Evolutionary conservation across 2,797 vertebrate genomes (phyloP).

Genomic region (Bucorvus abyssinicus): DNA sequence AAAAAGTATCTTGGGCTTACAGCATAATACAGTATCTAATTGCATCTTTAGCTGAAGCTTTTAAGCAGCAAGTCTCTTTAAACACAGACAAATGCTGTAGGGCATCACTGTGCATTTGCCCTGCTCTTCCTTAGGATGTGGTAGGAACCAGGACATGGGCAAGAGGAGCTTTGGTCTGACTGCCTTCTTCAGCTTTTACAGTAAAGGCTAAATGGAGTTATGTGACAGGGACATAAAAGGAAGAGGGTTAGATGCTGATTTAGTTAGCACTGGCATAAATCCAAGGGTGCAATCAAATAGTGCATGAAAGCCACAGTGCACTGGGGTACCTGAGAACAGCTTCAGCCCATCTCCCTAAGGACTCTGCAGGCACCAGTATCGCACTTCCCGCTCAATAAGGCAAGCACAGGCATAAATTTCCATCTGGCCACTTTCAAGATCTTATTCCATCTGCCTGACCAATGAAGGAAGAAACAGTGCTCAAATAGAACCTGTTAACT

Average conservation of each 20-base stretch:
- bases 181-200: neutral
- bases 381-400: neutral
- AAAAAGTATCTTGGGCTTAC: neutral
- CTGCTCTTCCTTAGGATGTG: neutral
- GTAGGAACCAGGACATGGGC: fast-evolving
- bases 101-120: neutral
- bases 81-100: neutral
- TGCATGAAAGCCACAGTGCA: neutral
- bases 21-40: neutral
- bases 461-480: neutral
- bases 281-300: neutral
- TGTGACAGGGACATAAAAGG: neutral
- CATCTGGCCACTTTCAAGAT: neutral
- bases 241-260: neutral
- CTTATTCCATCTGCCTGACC: neutral
- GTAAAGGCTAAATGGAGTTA: neutral
- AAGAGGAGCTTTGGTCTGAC: neutral
- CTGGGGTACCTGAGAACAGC: neutral
- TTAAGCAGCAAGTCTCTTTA: neutral
- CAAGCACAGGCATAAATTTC: neutral
- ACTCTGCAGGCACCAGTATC: neutral
- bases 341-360: neutral
- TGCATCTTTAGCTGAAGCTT: neutral
- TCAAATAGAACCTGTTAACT: neutral
- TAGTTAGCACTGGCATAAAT: neutral